phyloP scores from a whole-genome alignment of 2,113 vertebrate genomes.

The Marmota flaviventris region DNA sequence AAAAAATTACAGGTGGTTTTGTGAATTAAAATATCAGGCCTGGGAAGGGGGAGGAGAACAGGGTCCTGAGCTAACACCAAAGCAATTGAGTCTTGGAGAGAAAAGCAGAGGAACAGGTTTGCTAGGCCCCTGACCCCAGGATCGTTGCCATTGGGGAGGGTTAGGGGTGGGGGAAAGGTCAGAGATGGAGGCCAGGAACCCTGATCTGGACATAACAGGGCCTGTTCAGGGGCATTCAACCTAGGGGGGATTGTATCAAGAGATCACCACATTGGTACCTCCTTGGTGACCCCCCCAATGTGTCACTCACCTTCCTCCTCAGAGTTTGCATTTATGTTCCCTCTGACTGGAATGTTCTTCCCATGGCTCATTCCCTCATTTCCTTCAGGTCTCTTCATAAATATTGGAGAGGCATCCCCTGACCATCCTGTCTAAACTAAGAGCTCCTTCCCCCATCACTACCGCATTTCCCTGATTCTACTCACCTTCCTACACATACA shows the following conservation, averaged over 20 bases:
- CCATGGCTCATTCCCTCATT: neutral
- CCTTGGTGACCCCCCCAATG: neutral
- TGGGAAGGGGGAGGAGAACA: no score
- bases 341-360: neutral
- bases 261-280: neutral
- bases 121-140: neutral
- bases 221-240: neutral
- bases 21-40: neutral
- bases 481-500: neutral
- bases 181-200: neutral
- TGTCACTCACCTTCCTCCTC: neutral
- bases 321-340: no score
- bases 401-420: neutral
- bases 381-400: neutral
- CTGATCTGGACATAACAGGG: neutral
- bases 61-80: neutral
- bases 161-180: accelerated
- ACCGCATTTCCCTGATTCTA: neutral
- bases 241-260: neutral
- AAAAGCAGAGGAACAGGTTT: neutral
- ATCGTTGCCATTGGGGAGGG: neutral
- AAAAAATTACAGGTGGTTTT: neutral
- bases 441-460: neutral
- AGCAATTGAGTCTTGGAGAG: neutral
- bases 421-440: neutral